Evolutionary conservation across 37 sponge, comb jelly and placozoan genomes (phyloP).

Genomic region (Spongia lamella): DNA sequence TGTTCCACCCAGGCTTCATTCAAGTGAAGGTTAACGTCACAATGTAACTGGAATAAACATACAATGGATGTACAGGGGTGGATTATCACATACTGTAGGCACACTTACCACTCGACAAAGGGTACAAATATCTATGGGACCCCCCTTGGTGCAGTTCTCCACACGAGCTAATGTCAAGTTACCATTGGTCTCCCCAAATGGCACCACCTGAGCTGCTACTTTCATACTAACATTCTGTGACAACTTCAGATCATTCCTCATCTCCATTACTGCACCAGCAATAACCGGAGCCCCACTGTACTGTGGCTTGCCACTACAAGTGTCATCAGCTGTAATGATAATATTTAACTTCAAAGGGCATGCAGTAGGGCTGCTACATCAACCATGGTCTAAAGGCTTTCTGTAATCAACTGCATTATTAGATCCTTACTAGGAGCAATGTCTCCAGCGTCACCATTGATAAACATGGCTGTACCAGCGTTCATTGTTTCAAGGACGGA

Average conservation of each 20-base stretch:
- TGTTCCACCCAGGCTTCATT: constrained; percentile 38
- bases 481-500: constrained; percentile 30
- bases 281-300: constrained; percentile 40
- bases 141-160: constrained; percentile 41
- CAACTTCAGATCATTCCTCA: background rate
- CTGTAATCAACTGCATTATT: too few relatives aligned
- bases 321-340: too few relatives aligned
- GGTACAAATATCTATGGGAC: constrained; percentile 41
- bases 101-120: constrained; percentile 25
- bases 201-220: constrained; percentile 6
- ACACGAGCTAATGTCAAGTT: constrained; percentile 42
- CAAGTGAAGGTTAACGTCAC: constrained; percentile 48
- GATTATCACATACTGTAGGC: too few relatives aligned
- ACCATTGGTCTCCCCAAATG: constrained; percentile 41
- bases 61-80: background rate
- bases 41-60: constrained; percentile 22
- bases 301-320: constrained; percentile 33
- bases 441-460: constrained; percentile 54
- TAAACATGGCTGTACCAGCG: constrained; percentile 36
- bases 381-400: too few relatives aligned
- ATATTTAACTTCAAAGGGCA: too few relatives aligned
- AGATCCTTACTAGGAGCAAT: constrained; percentile 40
- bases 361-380: too few relatives aligned
- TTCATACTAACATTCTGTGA: constrained; percentile 1
- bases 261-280: constrained; percentile 10